These are phyloP conservation scores for Aleiodes sp. DNA, from an alignment of 1,140 invertebrate genomes.

Conservation along the genomic window DNA sequence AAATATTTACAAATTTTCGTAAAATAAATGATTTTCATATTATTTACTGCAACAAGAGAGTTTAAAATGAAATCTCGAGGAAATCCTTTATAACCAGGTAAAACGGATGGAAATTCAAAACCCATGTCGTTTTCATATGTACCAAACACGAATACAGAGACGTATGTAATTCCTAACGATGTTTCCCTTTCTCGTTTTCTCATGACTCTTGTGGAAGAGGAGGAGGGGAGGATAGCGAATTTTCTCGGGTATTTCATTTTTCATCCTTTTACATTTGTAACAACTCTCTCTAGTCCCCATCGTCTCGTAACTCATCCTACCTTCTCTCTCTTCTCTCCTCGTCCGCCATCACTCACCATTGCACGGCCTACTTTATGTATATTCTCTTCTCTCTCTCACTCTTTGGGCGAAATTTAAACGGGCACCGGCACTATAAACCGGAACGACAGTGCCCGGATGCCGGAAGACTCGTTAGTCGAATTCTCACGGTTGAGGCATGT, in stretches of 20 bases:
- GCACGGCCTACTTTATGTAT: conserved; percentile 3
- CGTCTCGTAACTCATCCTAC: background rate
- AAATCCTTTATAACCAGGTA: background rate
- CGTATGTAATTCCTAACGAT: background rate
- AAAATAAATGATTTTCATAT: too few species aligned
- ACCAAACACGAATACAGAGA: background rate
- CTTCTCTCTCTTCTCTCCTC: background rate
- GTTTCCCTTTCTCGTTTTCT: conserved; percentile 6
- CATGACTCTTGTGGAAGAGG: too few species aligned
- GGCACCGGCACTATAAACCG: background rate
- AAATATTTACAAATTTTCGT: too few species aligned
- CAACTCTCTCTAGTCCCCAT: background rate
- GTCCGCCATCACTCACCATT: too few species aligned
- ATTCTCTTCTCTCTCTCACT: background rate
- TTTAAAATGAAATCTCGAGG: background rate
- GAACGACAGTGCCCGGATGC: background rate
- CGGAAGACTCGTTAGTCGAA: conserved; percentile 20
- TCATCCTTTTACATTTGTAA: background rate
- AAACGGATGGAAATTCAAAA: background rate
- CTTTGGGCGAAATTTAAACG: background rate
- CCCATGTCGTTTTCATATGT: background rate
- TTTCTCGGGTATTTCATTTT: conserved; percentile 4
- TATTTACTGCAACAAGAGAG: too few species aligned
- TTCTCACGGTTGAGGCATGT: background rate
- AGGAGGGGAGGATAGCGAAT: too few species aligned